Percentiles rank a stretch among this genome's conserved stretches.
Evolutionary conservation across 1,140 invertebrate genomes (phyloP).

Genomic region (Drosophila lacertosa): DNA sequence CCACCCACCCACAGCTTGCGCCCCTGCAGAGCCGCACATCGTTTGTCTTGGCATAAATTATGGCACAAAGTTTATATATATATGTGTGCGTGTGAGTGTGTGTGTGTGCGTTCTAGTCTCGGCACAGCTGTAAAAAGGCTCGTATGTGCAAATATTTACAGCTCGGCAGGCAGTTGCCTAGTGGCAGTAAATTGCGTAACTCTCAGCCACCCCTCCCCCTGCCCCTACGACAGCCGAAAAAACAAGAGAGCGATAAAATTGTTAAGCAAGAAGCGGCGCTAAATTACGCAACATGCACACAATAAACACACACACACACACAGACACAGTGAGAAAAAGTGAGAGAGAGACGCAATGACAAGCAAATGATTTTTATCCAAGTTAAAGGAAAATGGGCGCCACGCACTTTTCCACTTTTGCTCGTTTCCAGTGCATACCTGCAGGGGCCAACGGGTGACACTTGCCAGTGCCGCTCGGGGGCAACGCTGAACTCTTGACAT

Average conservation of each 20-base stretch:
- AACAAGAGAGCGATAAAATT: constrained; percentile 63
- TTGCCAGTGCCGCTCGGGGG: constrained; percentile 67
- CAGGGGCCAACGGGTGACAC: constrained; percentile 62
- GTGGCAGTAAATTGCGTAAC: constrained; percentile 50
- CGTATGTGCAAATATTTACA: constrained; percentile 49
- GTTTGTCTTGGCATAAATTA: constrained; percentile 74
- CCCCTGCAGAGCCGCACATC: too few species aligned
- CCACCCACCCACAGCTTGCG: too few species aligned
- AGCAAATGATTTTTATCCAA: constrained; percentile 43
- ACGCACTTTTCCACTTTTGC: constrained; percentile 73
- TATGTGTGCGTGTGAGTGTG: not conserved
- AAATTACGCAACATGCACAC: constrained; percentile 67
- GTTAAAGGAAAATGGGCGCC: constrained; percentile 24
- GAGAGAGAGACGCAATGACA: constrained; percentile 19
- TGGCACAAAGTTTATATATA: constrained; percentile 39
- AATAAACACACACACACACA: constrained; percentile 29
- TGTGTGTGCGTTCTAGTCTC: constrained; percentile 20
- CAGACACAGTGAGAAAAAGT: not conserved
- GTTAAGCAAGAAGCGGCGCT: constrained; percentile 69
- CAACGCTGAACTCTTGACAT: constrained; percentile 78
- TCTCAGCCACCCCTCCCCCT: not conserved
- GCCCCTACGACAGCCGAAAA: constrained; percentile 1
- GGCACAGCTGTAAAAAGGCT: constrained; percentile 41
- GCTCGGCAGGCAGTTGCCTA: constrained; percentile 31
- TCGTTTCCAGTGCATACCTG: constrained; percentile 79